Evolutionary conservation across 92 coral and sea anemone species (phyloP).

Genomic region (Palythoa grandiflora): DNA sequence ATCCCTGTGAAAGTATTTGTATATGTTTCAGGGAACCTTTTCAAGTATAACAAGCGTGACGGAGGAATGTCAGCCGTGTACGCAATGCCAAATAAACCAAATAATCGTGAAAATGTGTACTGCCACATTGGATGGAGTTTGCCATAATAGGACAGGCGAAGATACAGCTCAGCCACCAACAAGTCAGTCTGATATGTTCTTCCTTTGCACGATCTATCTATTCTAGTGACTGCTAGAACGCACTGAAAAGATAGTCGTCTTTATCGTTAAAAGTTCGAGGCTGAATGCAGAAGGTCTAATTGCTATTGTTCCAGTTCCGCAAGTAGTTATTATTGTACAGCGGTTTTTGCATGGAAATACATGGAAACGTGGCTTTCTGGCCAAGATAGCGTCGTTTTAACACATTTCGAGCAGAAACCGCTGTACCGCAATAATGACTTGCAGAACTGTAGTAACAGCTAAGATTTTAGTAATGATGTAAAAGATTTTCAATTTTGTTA

Average conservation of each 20-base stretch:
- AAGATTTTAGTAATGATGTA: too few species aligned
- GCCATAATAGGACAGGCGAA: neutral
- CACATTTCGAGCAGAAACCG: too few species aligned
- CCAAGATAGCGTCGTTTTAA: too few species aligned
- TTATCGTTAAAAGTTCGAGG: too few species aligned
- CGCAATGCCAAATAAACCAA: neutral
- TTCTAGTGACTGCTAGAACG: neutral
- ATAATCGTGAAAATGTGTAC: neutral
- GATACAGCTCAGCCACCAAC: neutral
- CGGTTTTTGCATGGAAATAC: too few species aligned
- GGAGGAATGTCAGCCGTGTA: neutral
- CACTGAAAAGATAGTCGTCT: neutral
- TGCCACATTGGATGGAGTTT: neutral
- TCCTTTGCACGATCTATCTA: too few species aligned
- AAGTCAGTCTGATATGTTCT: neutral
- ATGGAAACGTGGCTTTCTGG: too few species aligned
- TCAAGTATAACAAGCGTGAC: neutral
- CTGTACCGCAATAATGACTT: too few species aligned
- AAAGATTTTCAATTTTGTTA: too few species aligned
- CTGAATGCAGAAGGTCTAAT: too few species aligned
- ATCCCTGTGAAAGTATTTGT: neutral
- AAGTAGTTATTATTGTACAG: too few species aligned
- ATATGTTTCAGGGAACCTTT: slow-evolving; percentile 13
- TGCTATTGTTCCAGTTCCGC: neutral
- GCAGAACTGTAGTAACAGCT: too few species aligned